These are phyloP conservation scores for Rhynchophorus ferrugineus DNA, from an alignment of 1,140 invertebrate species.

Conservation along the genomic window DNA sequence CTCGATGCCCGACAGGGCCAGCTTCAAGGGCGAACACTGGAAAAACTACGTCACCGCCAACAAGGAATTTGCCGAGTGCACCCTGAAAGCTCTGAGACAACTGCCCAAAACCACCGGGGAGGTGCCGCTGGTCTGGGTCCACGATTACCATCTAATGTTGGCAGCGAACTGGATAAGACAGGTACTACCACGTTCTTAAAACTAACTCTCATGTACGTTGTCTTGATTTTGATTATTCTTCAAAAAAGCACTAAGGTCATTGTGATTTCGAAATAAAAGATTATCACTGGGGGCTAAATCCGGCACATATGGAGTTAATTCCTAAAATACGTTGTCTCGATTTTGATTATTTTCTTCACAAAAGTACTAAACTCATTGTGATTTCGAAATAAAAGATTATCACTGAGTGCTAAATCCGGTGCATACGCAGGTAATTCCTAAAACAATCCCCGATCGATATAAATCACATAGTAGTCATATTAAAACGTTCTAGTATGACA, in stretches of 20 bases:
- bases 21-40: constrained; percentile 63
- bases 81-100: constrained; percentile 62
- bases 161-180: constrained; percentile 83
- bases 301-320: too few relatives aligned
- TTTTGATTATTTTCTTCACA: too few relatives aligned
- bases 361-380: too few relatives aligned
- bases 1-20: constrained; percentile 72
- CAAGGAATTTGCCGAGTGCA: constrained; percentile 71
- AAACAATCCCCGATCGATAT: too few relatives aligned
- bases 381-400: too few relatives aligned
- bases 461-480: too few relatives aligned
- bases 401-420: too few relatives aligned
- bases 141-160: constrained; percentile 87
- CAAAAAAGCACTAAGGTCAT: not conserved
- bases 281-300: too few relatives aligned
- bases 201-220: not conserved
- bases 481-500: too few relatives aligned
- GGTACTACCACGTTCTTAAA: constrained; percentile 34
- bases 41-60: constrained; percentile 74
- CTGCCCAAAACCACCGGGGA: constrained; percentile 50
- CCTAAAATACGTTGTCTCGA: too few relatives aligned
- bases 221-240: not conserved
- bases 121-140: constrained; percentile 78
- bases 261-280: too few relatives aligned
- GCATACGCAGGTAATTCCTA: too few relatives aligned